Percentiles rank a stretch among this genome's conserved stretches.
These are phyloP conservation scores for Dynastes tityus DNA, from an alignment of 2,888 invertebrate genomes.

Conservation along the genomic window DNA sequence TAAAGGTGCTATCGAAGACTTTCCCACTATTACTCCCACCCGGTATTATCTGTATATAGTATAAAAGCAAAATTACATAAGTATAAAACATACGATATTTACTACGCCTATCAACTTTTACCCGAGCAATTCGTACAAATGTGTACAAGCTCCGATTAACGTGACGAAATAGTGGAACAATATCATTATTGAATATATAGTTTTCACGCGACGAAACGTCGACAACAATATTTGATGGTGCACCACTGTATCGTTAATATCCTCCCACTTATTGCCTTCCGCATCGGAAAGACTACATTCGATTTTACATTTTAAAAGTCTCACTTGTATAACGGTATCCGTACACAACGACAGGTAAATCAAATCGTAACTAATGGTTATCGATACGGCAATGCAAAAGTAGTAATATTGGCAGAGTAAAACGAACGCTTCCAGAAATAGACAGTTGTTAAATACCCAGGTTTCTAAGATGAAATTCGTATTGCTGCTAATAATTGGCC, in stretches of 20 bases:
- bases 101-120: no score
- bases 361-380: conserved; percentile 32
- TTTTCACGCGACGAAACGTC: conserved; percentile 24
- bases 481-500: conserved; percentile 6
- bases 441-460: conserved; percentile 11
- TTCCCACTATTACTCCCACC: no score
- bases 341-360: conserved; percentile 40
- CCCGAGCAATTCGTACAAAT: conserved; percentile 23
- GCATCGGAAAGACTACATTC: neutral
- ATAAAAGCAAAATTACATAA: no score
- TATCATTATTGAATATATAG: conserved; percentile 38
- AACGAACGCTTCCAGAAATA: conserved; percentile 3
- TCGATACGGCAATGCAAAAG: conserved; percentile 10
- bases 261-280: neutral
- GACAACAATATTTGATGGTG: conserved; percentile 30
- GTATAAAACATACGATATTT: no score
- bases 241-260: neutral
- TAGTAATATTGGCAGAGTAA: conserved; percentile 35
- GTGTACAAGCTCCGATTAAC: conserved; percentile 13
- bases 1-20: no score
- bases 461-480: conserved; percentile 9
- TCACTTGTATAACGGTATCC: conserved; percentile 22
- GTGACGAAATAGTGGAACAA: conserved; percentile 40
- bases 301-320: conserved; percentile 34
- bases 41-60: no score